A percentile compares a stretch with the other conserved stretches of the same genome.
These are phyloP conservation scores for Drosophila subobscura DNA, from an alignment of 1,140 invertebrate species.

Conservation along the genomic window DNA sequence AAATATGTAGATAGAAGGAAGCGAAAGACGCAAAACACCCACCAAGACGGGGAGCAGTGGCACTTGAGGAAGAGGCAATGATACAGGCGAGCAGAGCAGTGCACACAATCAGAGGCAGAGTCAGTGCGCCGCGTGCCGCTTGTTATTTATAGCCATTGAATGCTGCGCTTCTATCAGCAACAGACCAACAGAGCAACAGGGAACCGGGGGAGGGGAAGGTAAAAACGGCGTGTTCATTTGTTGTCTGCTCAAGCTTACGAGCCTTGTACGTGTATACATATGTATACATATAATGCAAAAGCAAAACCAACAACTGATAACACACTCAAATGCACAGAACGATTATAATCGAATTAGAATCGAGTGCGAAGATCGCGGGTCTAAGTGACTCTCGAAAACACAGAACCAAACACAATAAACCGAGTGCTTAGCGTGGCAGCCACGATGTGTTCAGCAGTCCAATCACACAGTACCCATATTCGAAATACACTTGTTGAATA, in stretches of 20 bases:
- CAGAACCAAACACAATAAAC: background rate
- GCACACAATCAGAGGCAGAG: slow-evolving; percentile 43
- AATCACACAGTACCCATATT: background rate
- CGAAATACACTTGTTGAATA: slow-evolving; percentile 44
- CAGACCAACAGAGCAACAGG: slow-evolving; percentile 8
- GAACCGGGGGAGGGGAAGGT: slow-evolving; percentile 16
- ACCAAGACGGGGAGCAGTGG: slow-evolving; percentile 23
- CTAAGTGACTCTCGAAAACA: slow-evolving; percentile 14
- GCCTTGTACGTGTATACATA: slow-evolving; percentile 14
- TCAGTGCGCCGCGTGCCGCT: slow-evolving; percentile 64
- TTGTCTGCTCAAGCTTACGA: too few species aligned
- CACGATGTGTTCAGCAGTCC: slow-evolving; percentile 2
- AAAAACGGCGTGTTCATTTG: slow-evolving; percentile 29
- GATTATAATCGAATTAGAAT: slow-evolving; percentile 36
- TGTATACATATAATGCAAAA: slow-evolving; percentile 44
- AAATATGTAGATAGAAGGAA: background rate
- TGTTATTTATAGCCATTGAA: slow-evolving; percentile 71
- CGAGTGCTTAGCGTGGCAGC: slow-evolving; percentile 23
- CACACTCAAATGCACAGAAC: slow-evolving; percentile 44
- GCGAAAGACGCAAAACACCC: slow-evolving; percentile 65
- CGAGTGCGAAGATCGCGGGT: slow-evolving; percentile 47
- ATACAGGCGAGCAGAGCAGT: slow-evolving; percentile 20
- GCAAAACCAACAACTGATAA: slow-evolving; percentile 57
- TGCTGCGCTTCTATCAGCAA: slow-evolving; percentile 51
- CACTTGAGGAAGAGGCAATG: slow-evolving; percentile 3